Evolutionary conservation across 2,797 vertebrate genomes (phyloP), one percentile per base, ranked within the genome.

Genomic region (Stomatorhinus walkeri): DNA sequence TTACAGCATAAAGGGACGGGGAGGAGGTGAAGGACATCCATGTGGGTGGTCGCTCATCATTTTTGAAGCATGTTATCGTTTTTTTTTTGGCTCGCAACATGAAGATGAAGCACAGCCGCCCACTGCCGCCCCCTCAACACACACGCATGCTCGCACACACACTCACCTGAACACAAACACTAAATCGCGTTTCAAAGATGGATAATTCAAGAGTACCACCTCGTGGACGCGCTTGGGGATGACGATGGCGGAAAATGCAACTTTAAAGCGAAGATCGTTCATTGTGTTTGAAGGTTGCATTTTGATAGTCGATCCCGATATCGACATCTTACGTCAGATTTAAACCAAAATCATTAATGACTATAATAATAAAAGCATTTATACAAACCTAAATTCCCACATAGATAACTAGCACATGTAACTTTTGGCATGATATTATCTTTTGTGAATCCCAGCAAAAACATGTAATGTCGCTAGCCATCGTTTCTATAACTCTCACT

Each of bases 171-270:
- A 32, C 87, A 43, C 64, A 79, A 87, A 48, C 87, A 72, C 10
- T 14, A 52, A 46, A 64, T 22, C 22, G 19, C 61, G 32, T 19
- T 32, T 19, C 22, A 22, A 54, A 22, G 36, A 68, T 46, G 56
- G 52, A 49, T 24, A 88, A 90, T 76, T 90, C 87, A 76, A 88
- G 89, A 86, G 89, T 88, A 85, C 89, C 89, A 88, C 87, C 89
- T 88, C 64, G 89, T 88, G 89, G 89, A 68, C 87, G 64, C 32
- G 24, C 52, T 56, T 59, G 86, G 48, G 54, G 84, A 76, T 22
- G 46, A 85, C 54, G 10, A 24, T 22, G 2, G 19, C 16, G 48
- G 24, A 24, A 36, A 72, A 79, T 40, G 16, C 32, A 68, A 51
- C 43, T 85, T 51, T 14, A n/a, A 24, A 4, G n/a, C 32, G n/a